Base-by-base conservation (phyloP, 2,888 invertebrate species). In the Torymus auratus region DNA sequence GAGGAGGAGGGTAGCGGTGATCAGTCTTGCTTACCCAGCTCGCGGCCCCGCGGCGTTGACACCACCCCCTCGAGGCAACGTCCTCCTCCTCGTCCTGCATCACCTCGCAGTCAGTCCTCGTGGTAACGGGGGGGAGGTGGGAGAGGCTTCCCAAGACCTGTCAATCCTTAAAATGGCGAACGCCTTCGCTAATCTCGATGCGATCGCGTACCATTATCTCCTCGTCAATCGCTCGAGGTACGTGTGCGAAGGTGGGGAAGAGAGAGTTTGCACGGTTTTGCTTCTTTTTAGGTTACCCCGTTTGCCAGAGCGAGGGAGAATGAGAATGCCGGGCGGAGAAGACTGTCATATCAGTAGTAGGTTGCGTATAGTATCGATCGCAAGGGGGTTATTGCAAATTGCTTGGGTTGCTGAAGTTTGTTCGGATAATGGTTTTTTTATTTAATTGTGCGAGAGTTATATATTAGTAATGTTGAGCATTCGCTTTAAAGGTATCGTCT, bases 11-110 rank as follows among this genome's bases (percentile, higher is more conserved):
- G 41, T 58, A 83, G 82, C 82, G 85, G 89, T 87, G 86, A 89
- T 89, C 86, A 87, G 86, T 89, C 89, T 89, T 89, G 87, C 88
- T 89, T 89, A 89, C 85, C 84, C 82, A 84, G 67, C 41, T 78
- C 78, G 1, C n/a, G 83, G 69, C 78, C 81, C 0, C 64, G 23
- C 60, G 71, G 74, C 83, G 88, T 86, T 88, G 88, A 88, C 88
- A 88, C 86, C 87, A 87, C 86, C 83, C 69, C 70, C 83, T 83
- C 80, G 83, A 79, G 81, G 72, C 60, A 71, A 79, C 80, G 81
- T 77, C 53, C 72, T 69, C 60, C 11, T 20, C 15, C 10, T 28
- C 15, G 41, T 12, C 53, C 12, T 23, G 14, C 41, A 41, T 7
- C 62, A 53, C 7, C 12, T 11, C 28, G 11, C 70, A 64, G 28